phyloP scores from a whole-genome alignment of 2,113 vertebrate species.

The Delphinus delphis region DNA sequence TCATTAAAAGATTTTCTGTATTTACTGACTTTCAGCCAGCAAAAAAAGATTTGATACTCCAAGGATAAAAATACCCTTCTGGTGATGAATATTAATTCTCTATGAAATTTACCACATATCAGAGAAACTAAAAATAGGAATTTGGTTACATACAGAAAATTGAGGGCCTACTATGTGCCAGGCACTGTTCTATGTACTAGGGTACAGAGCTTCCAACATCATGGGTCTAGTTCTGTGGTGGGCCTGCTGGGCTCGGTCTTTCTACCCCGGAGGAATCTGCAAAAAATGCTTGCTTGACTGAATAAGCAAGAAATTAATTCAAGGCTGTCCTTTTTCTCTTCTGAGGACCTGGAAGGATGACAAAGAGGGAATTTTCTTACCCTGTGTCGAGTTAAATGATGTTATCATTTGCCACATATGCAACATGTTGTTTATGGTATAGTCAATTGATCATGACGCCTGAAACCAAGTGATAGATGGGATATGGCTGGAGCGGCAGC shows the following conservation, averaged over 20 bases:
- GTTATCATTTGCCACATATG: conserved; percentile 66
- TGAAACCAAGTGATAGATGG: conserved; percentile 60
- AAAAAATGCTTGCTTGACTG: background rate
- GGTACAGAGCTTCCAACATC: background rate
- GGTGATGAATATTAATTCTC: background rate
- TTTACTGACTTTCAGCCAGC: background rate
- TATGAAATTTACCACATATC: background rate
- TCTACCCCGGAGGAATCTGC: background rate
- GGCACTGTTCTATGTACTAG: rapidly evolving
- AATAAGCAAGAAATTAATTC: background rate
- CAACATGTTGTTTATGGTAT: conserved; percentile 65
- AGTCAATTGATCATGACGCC: conserved; percentile 70
- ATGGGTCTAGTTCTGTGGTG: background rate
- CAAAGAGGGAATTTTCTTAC: background rate
- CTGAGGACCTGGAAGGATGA: conserved; percentile 8
- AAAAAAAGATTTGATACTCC: background rate
- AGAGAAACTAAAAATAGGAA: background rate
- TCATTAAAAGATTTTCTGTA: background rate
- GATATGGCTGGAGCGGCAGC: background rate
- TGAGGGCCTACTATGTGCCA: background rate
- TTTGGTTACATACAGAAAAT: background rate
- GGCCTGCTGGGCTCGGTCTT: background rate
- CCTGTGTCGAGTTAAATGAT: conserved; percentile 60
- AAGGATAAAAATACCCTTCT: background rate
- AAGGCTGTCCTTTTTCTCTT: conserved; percentile 2